phyloP scores from a whole-genome alignment of 2,797 vertebrate species.

The Emydoidea blandingii region DNA sequence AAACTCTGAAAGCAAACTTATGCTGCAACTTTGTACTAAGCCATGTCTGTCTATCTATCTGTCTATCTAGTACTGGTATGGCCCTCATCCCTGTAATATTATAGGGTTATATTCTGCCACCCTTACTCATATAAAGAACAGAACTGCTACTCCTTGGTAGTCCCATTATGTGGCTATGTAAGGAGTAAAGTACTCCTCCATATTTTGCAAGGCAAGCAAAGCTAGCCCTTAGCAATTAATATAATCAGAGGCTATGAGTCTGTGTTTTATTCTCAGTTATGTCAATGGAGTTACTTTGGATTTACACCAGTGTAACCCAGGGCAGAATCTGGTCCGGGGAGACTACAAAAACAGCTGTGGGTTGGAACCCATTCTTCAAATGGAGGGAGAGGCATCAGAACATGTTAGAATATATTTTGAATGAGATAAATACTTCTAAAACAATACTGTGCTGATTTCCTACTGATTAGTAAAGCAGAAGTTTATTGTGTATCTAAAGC shows the following conservation, averaged over 20 bases:
- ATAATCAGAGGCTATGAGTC: not conserved
- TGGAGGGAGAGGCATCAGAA: not conserved
- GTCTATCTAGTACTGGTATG: not conserved
- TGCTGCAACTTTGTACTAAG: not conserved
- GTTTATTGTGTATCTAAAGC: not conserved
- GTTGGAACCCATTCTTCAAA: not conserved
- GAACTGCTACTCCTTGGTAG: not conserved
- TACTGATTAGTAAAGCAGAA: not conserved
- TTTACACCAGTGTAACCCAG: not conserved
- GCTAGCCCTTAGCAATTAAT: not conserved
- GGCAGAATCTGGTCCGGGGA: not conserved
- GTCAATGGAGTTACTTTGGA: not conserved
- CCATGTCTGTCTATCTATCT: not conserved
- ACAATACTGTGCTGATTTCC: not conserved
- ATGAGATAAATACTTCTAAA: not conserved
- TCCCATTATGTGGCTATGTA: not conserved
- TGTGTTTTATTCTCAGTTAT: not conserved
- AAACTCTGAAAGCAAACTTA: conserved; percentile 33
- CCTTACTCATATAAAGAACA: not conserved
- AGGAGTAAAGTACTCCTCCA: not conserved
- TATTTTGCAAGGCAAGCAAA: not conserved
- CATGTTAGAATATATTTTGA: not conserved
- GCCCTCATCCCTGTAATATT: not conserved
- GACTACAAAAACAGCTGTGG: not conserved
- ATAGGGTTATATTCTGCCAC: not conserved